phyloP scores from a whole-genome alignment of 1,140 invertebrate species.

The Lethocerus indicus region DNA sequence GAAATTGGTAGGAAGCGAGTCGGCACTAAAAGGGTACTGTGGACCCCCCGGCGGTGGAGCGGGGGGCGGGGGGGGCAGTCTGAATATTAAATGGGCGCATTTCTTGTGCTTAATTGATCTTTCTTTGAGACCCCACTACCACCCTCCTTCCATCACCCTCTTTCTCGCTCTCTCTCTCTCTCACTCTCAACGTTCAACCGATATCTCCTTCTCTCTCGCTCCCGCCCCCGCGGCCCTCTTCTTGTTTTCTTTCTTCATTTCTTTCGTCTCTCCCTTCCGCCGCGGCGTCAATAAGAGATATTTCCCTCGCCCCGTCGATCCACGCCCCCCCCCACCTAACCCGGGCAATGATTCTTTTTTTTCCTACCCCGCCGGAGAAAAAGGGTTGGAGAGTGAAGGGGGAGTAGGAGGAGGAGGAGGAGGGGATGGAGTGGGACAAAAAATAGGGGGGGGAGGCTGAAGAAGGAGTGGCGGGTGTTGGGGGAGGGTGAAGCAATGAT shows the following conservation, averaged over 20 bases:
- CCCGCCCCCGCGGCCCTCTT: not conserved
- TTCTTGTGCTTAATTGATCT: too few species aligned
- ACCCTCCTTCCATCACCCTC: not conserved
- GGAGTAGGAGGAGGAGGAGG: not conserved
- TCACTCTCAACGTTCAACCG: not conserved
- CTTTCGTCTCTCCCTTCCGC: too few species aligned
- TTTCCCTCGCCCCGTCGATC: too few species aligned
- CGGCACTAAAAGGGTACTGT: too few species aligned
- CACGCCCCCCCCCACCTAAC: too few species aligned
- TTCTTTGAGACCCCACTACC: not conserved
- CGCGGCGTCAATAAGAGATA: too few species aligned
- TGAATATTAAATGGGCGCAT: too few species aligned
- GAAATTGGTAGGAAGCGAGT: too few species aligned
- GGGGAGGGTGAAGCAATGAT: slow-evolving; percentile 13
- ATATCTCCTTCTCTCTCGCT: not conserved
- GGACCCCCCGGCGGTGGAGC: too few species aligned
- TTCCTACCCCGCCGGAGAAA: not conserved
- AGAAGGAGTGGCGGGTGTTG: not conserved
- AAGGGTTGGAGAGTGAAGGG: not conserved
- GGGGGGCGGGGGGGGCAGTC: too few species aligned
- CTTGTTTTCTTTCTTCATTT: too few species aligned
- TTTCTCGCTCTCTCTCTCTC: not conserved
- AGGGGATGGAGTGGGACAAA: not conserved
- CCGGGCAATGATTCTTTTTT: too few species aligned
- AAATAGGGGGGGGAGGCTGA: not conserved